Conservation (phyloP, 2,888 invertebrate species). For the Lochmaea crataegi region DNA sequence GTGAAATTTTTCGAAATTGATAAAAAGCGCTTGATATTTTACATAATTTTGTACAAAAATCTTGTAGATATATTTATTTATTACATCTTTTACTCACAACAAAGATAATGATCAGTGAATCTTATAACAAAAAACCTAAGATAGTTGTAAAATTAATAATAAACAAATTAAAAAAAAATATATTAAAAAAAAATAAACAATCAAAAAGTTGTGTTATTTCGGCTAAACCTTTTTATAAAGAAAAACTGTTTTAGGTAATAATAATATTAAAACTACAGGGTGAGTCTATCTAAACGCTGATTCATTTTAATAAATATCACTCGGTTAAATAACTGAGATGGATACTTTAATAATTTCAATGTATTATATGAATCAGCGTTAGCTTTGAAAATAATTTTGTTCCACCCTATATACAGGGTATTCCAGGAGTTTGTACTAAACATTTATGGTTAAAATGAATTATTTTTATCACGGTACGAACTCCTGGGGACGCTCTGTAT, state of each 20-base stretch:
- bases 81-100: conserved; percentile 67
- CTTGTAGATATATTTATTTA: conserved; percentile 66
- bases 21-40: conserved; percentile 60
- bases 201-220: conserved; percentile 40
- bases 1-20: conserved; percentile 43
- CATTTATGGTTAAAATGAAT: no score
- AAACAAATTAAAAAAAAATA: conserved; percentile 51
- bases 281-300: background rate
- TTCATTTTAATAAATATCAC: no score
- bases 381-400: background rate
- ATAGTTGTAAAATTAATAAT: conserved; percentile 61
- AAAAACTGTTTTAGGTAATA: conserved; percentile 10
- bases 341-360: no score
- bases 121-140: conserved; percentile 58
- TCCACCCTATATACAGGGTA: background rate
- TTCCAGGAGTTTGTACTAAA: no score
- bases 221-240: conserved; percentile 17
- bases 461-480: no score
- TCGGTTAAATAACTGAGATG: no score
- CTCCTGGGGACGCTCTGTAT: no score
- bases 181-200: conserved; percentile 52
- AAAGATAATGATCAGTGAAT: conserved; percentile 58
- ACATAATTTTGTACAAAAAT: conserved; percentile 63
- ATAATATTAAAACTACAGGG: conserved; percentile 2
- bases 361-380: background rate